Percentiles rank a stretch among this genome's conserved stretches.
These are phyloP conservation scores for Centrocercus urophasianus DNA, from an alignment of 2,113 vertebrate species.

Conservation along the genomic window DNA sequence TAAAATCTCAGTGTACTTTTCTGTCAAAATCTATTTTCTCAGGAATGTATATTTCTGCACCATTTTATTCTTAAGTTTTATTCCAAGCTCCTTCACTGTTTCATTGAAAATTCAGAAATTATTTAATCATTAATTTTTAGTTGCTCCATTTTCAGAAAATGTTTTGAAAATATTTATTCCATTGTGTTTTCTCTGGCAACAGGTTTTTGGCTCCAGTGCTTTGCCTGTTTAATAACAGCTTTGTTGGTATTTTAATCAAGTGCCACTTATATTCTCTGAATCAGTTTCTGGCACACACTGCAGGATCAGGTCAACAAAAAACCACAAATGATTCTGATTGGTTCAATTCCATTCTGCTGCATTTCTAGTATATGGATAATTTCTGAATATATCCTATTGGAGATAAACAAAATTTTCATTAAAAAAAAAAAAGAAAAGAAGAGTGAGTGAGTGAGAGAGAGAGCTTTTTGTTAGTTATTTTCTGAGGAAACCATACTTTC, in stretches of 20 bases:
- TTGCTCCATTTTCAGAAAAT: not conserved
- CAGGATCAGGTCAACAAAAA: not conserved
- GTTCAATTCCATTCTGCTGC: accelerated
- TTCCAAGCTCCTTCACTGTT: not conserved
- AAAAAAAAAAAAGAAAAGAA: not conserved
- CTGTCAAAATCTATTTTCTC: not conserved
- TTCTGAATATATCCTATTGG: not conserved
- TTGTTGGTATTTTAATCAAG: not conserved
- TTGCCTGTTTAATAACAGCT: not conserved
- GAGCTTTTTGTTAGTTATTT: not conserved
- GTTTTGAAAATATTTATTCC: not conserved
- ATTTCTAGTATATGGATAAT: not conserved
- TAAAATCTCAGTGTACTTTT: not conserved
- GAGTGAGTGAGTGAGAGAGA: too few relatives aligned
- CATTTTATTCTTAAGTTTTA: not conserved
- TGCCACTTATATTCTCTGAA: not conserved
- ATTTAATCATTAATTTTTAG: not conserved
- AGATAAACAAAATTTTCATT: not conserved
- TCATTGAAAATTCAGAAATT: not conserved
- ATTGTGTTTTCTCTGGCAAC: not conserved
- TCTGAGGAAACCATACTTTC: not conserved
- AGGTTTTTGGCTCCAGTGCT: not conserved
- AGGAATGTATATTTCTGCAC: not conserved
- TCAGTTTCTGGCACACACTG: not conserved
- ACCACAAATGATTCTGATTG: not conserved